phyloP scores from a whole-genome alignment of 2,888 invertebrate genomes.

The Parascotia fuliginaria region DNA sequence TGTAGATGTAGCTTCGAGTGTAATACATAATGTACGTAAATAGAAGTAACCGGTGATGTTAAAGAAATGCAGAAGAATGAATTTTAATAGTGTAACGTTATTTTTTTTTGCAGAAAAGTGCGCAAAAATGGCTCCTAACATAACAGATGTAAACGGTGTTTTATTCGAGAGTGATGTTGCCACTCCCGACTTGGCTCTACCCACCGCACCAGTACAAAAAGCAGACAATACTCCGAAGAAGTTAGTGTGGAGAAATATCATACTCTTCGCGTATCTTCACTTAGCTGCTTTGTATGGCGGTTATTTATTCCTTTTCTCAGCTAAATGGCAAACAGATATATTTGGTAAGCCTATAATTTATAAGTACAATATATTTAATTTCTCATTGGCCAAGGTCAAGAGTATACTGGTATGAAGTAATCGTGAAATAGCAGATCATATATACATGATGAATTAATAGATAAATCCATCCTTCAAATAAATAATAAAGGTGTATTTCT shows the following conservation, averaged over 20 bases:
- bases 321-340: conserved; percentile 89
- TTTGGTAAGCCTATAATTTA: conserved; percentile 88
- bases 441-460: too few relatives aligned
- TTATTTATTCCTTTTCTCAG: conserved; percentile 90
- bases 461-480: too few relatives aligned
- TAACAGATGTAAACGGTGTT: conserved; percentile 74
- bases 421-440: too few relatives aligned
- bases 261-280: conserved; percentile 92
- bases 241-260: conserved; percentile 93
- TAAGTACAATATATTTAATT: neutral
- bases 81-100: too few relatives aligned
- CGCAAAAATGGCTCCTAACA: conserved; percentile 76
- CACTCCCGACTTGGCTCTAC: conserved; percentile 75
- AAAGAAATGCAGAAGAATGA: too few relatives aligned
- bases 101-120: conserved; percentile 19
- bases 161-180: conserved; percentile 79
- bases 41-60: too few relatives aligned
- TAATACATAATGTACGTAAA: too few relatives aligned
- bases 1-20: too few relatives aligned
- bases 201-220: conserved; percentile 66
- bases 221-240: conserved; percentile 85
- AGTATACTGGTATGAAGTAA: too few relatives aligned
- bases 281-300: conserved; percentile 90
- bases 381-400: neutral
- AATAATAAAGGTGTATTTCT: too few relatives aligned